A percentile compares a stretch with the other conserved stretches of the same genome.
These are phyloP conservation scores for human (Homo sapiens) DNA, from an alignment of 2,113 vertebrate genomes.

Conservation along the genomic window GRCh38 chr13:55615001-55615500, in stretches of 20 bases:
- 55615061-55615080: constrained; percentile 37
- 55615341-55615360: background rate
- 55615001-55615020: constrained; percentile 34
- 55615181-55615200: background rate
- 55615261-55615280: background rate
- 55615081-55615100: background rate
- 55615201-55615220: constrained; percentile 63
- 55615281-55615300: background rate
- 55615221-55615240: constrained; percentile 46
- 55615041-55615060: background rate
- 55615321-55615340: background rate
- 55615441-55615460: background rate
- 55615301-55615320: background rate
- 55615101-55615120: background rate
- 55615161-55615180: accelerated
- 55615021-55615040: constrained; percentile 10
- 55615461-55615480: background rate
- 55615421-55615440: constrained; percentile 25
- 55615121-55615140: background rate
- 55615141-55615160: background rate
- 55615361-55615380: background rate
- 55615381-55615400: background rate
- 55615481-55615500: background rate
- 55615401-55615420: background rate
- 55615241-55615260: background rate